Evolutionary conservation across 2,797 vertebrate genomes (phyloP).

Genomic region (Eleutherodactylus coqui): DNA sequence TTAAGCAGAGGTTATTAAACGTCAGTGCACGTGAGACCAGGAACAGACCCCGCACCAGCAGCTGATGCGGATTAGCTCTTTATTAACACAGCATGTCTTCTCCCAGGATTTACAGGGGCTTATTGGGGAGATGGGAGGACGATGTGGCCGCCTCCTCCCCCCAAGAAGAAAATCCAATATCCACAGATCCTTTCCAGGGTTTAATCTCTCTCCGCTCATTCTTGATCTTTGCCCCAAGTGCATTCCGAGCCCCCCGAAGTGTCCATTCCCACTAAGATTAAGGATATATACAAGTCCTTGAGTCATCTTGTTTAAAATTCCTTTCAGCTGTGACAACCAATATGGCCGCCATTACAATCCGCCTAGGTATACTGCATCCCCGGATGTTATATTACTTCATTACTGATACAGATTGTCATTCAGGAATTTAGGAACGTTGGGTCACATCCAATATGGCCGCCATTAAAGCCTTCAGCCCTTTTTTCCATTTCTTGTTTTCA

Average conservation of each 20-base stretch:
- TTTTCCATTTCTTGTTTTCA: no score
- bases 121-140: neutral
- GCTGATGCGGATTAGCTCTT: conserved; percentile 56
- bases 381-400: neutral
- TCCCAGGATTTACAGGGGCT: conserved; percentile 40
- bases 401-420: neutral
- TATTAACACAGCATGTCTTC: conserved; percentile 46
- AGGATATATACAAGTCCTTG: neutral
- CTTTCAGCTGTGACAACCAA: neutral
- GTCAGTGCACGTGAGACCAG: conserved; percentile 3
- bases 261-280: neutral
- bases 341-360: neutral
- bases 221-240: neutral
- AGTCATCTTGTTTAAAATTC: neutral
- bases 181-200: conserved; percentile 16
- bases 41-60: conserved; percentile 22
- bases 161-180: conserved; percentile 35
- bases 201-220: neutral
- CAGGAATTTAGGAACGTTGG: neutral
- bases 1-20: conserved; percentile 52
- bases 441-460: neutral
- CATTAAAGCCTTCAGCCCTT: neutral
- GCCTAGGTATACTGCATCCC: no score
- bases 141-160: neutral
- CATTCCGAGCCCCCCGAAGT: neutral